phyloP scores from a whole-genome alignment of 2,888 invertebrate species.

The Diarsia dahlii region DNA sequence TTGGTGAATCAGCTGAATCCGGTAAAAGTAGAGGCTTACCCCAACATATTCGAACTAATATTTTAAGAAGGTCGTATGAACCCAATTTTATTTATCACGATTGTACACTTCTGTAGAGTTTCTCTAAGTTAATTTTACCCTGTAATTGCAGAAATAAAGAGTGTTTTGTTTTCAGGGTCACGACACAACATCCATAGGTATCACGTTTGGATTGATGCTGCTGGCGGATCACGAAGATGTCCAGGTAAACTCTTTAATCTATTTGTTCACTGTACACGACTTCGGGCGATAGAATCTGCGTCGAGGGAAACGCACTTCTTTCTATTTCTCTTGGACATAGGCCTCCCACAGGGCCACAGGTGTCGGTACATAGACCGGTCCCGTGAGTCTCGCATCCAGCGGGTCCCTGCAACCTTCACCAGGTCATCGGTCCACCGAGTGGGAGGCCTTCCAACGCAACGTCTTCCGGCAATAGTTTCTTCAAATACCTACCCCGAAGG shows the following conservation, averaged over 20 bases:
- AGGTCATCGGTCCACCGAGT: too few species aligned
- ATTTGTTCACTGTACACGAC: not conserved
- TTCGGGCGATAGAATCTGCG: not conserved
- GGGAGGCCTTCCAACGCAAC: too few species aligned
- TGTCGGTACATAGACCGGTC: too few species aligned
- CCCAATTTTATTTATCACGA: not conserved
- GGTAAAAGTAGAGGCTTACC: not conserved
- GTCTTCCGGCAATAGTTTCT: too few species aligned
- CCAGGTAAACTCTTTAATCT: conserved; percentile 63
- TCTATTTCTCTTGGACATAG: too few species aligned
- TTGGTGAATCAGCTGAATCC: not conserved
- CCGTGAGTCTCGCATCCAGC: too few species aligned
- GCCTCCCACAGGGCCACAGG: too few species aligned
- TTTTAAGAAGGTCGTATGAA: not conserved
- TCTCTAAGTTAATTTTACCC: too few species aligned
- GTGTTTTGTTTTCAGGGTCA: conserved; percentile 83
- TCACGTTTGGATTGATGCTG: conserved; percentile 84
- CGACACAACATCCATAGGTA: conserved; percentile 87
- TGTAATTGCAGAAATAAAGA: conserved; percentile 7
- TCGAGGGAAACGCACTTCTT: not conserved
- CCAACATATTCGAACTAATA: not conserved
- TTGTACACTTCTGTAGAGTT: too few species aligned
- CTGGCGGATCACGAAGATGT: conserved; percentile 80
- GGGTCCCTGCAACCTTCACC: too few species aligned
- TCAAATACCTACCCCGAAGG: too few species aligned